A percentile compares a stretch with the other conserved stretches of the same genome.
phyloP scores from a whole-genome alignment of 2,797 vertebrate species.

The Australoheros facetus region DNA sequence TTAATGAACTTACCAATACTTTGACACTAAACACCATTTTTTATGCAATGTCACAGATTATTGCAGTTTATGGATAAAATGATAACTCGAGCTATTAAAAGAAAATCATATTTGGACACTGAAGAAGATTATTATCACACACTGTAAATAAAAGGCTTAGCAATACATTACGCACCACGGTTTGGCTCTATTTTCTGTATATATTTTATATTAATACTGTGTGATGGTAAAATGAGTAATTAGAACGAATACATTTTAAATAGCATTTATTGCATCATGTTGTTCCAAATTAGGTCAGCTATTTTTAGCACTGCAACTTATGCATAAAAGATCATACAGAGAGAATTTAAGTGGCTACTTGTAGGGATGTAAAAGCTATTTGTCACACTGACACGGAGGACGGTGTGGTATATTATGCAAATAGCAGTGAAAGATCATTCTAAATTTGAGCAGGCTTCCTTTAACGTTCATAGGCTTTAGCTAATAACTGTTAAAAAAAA shows the following conservation, averaged over 20 bases:
- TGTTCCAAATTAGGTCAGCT: conserved; percentile 71
- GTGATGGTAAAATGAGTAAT: conserved; percentile 32
- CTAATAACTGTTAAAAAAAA: background rate
- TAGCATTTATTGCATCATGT: conserved; percentile 59
- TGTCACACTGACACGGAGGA: background rate
- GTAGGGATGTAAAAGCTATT: conserved; percentile 6
- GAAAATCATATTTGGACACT: background rate
- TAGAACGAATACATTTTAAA: conserved; percentile 63
- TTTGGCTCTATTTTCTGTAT: conserved; percentile 3
- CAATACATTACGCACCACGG: background rate
- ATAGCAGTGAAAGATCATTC: background rate
- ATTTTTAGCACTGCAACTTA: conserved; percentile 68
- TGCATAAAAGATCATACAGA: conserved; percentile 69
- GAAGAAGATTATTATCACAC: background rate
- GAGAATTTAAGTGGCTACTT: conserved; percentile 5
- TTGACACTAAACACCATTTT: background rate
- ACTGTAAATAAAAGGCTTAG: background rate
- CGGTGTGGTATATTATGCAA: background rate
- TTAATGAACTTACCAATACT: background rate
- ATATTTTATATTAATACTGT: background rate
- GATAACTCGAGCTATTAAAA: background rate
- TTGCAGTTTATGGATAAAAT: background rate
- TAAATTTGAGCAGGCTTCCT: background rate
- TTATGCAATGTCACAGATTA: background rate
- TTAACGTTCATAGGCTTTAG: background rate